Percentiles rank a stretch among this genome's conserved stretches.
phyloP scores from a whole-genome alignment of 23 tunicate genomes.

The Clavelina lepadiformis region DNA sequence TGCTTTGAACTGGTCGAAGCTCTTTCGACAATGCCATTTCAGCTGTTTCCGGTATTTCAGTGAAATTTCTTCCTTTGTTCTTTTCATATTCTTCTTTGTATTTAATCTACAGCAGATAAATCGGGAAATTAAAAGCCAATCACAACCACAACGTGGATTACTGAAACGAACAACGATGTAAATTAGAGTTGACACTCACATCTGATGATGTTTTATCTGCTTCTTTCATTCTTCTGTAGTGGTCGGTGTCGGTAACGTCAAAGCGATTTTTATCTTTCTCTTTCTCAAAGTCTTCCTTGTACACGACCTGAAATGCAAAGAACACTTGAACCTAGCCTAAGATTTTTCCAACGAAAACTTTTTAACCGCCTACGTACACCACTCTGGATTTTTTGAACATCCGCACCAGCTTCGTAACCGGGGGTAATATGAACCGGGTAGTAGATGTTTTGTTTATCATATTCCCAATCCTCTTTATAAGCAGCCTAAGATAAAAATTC shows the following conservation, averaged over 20 bases:
- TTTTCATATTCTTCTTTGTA: no score
- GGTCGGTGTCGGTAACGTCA: conserved; percentile 54
- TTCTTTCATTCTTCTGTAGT: conserved; percentile 50
- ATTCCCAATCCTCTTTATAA: conserved; percentile 90
- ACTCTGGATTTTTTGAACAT: conserved; percentile 79
- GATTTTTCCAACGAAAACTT: no score
- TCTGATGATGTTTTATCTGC: conserved; percentile 37
- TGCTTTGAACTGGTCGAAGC: conserved; percentile 43
- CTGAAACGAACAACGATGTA: no score
- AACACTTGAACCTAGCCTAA: no score
- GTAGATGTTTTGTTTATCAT: conserved; percentile 79
- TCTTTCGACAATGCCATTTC: conserved; percentile 23
- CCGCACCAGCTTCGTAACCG: conserved; percentile 75
- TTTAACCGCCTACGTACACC: conserved; percentile 74
- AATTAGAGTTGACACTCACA: no score
- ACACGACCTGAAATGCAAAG: conserved; percentile 38
- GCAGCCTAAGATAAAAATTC: conserved; percentile 35
- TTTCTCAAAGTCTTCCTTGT: conserved; percentile 68
- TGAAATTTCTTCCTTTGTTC: no score
- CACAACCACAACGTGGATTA: no score
- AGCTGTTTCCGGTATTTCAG: neutral
- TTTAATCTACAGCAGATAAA: no score
- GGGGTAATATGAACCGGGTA: conserved; percentile 98
- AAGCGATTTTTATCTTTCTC: conserved; percentile 47
- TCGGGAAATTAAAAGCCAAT: no score